These are phyloP conservation scores for Saturnia pavonia DNA, from an alignment of 2,888 invertebrate species.

Conservation along the genomic window DNA sequence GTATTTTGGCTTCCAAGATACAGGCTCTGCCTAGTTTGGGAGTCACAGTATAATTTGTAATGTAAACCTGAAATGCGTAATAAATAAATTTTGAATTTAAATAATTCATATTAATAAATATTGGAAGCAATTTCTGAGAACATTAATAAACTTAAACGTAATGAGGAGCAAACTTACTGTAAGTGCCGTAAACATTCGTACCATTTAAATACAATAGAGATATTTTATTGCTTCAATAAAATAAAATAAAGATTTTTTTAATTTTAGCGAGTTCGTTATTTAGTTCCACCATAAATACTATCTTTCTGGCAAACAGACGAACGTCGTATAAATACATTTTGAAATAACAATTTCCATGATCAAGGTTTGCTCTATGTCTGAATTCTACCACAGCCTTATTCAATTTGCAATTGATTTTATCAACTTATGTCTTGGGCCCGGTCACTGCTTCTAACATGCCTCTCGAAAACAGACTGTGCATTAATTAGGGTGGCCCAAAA, in stretches of 20 bases:
- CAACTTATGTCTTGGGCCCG: not conserved
- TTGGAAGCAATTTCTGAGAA: conserved; percentile 1
- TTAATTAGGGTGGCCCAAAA: too few relatives aligned
- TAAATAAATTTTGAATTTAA: too few relatives aligned
- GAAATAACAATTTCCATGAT: not conserved
- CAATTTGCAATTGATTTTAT: not conserved
- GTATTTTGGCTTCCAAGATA: too few relatives aligned
- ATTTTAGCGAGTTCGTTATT: not conserved
- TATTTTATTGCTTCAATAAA: not conserved
- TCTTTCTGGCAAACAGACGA: not conserved
- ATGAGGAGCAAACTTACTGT: not conserved
- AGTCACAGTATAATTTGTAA: too few relatives aligned
- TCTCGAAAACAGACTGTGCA: not conserved
- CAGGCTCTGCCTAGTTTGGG: too few relatives aligned
- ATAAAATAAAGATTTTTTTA: not conserved
- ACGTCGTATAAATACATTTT: not conserved
- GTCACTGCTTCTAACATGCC: not conserved
- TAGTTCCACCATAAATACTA: not conserved
- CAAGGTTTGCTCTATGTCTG: not conserved
- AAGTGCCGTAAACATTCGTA: not conserved
- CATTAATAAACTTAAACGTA: not conserved
- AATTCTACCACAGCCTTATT: not conserved
- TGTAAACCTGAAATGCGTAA: too few relatives aligned
- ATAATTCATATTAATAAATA: not conserved
- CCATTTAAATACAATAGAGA: conserved; percentile 5